Base-by-base conservation (phyloP, 1,140 invertebrate genomes). In the Sycophaga agraensis region DNA sequence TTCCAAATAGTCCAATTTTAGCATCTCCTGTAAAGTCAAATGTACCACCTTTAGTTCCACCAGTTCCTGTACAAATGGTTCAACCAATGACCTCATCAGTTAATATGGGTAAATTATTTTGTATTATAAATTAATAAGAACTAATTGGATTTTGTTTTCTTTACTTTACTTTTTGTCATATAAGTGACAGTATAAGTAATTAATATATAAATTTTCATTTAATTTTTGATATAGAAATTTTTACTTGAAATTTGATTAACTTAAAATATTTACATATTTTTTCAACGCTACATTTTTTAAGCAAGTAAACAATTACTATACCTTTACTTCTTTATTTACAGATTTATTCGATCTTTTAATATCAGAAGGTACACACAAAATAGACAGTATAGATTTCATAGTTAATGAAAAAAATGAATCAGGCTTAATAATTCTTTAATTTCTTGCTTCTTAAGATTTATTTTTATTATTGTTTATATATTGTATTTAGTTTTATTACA, bases 1-100 rank as follows among this genome's bases (percentile, higher is more conserved):
- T 80, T 72, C 76, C 78, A 63, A 80, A 73, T 49, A 81, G 79
- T 66, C 79, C 79, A 51, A 70, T 78, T 2, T 22, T 55, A 28
- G 58, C 64, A 31, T 70, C 75, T 19, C 70, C 74, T 16, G 61
- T 73, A 9, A 73, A 73, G 56, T 53, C 60, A 28, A 2, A 24
- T 26, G 31, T 68, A 28, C 50, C 70, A 48, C 9, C 68, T n/a
- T 58, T 51, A 24, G 63, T 70, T 63, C 66, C 73, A 56, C 69
- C 74, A 8, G 56, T 70, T 63, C 69, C 74, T 9, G 56, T 70
- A 61, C 70, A 69, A 42, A 58, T 71, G 56, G 57, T 70, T 24
- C 68, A 73, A 22, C 64, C 69, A 40, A 68, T 75, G 34, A 53
- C 71, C 56, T 57, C 72, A 28, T 64, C 74, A 64, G 53, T 59